These are phyloP conservation scores for Stramonita haemastoma DNA, from an alignment of 2,888 invertebrate species.

Conservation along the genomic window DNA sequence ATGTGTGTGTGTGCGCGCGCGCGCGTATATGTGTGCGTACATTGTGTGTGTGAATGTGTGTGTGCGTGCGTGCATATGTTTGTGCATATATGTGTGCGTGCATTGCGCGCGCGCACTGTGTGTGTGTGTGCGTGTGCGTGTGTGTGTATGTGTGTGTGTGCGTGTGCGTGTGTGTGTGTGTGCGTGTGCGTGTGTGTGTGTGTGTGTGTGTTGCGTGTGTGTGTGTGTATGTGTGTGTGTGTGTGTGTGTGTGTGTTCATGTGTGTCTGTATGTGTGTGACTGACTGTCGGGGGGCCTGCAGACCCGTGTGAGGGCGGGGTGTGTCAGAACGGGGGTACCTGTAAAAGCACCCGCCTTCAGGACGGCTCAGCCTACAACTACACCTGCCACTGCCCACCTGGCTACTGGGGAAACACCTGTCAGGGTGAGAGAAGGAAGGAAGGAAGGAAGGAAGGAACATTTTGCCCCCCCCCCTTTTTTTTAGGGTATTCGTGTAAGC, in stretches of 20 bases:
- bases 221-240: not conserved
- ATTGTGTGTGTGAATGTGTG: not conserved
- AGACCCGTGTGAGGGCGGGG: constrained; percentile 15
- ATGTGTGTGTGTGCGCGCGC: too few relatives aligned
- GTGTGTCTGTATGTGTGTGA: not conserved
- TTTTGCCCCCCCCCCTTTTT: too few relatives aligned
- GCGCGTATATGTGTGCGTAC: not conserved
- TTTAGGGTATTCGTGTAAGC: not conserved
- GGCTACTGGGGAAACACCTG: not conserved
- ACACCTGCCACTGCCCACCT: constrained; percentile 10
- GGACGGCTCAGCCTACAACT: not conserved
- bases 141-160: too few relatives aligned
- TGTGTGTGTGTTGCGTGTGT: not conserved
- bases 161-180: not conserved
- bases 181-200: not conserved
- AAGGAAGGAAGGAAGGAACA: not conserved
- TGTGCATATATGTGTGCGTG: not conserved
- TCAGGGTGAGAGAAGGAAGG: not conserved
- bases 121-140: too few relatives aligned
- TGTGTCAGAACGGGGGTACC: constrained; percentile 14
- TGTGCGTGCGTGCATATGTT: not conserved
- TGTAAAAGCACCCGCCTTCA: not conserved
- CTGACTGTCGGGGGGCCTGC: not conserved
- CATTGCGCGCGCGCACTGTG: too few relatives aligned
- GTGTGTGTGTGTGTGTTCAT: not conserved